Evolutionary conservation across 2,888 invertebrate species (phyloP), one percentile per base, ranked within the genome.

Genomic region (Lepidonotus clava): DNA sequence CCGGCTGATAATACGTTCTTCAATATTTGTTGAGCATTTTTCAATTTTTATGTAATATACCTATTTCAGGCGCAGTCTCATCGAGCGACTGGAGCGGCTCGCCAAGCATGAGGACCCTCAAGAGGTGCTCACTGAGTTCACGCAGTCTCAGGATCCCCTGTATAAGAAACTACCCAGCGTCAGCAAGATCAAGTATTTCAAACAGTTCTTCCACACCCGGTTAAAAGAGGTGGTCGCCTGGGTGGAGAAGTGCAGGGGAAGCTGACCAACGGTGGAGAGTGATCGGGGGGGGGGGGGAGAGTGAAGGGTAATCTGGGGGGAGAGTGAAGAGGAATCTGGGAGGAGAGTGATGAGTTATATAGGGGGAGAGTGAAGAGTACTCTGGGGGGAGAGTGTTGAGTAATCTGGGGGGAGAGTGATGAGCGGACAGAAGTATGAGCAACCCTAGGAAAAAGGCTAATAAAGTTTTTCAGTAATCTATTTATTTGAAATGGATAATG

Each of bases 161-260:
- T 91, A 91, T 51, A 46, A 77, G 2, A 86, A 88, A 66, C 85
- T 92, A 40, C 89, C 88, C 1, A 85, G 87, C 4, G 85, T 85
- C 2, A 85, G 67, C 1, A 51, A 86, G 32, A 87, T 88, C 18
- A 80, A 86, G 14, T 85, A 90, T 34, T 90, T 92, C 80, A 87
- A 86, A 2, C 88, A 67, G 61, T 87, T 90, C 66, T 90, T 92
- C 83, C 89, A 88, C 51, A 87, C 89, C 14, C 87, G 92, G 24
- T 89, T 92, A 83, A 88, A 88, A 28, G 90, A 91, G 83, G 91
- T 92, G 24, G 66, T 89, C 56, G 85, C 88, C 18, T 91, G 91
- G 90, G 89, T 92, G 11, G 67, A 87, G 32, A 77, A 88, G 28
- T 90, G 90, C 51, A 38, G 24, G 28, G 32, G 24, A 8, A 77